Percentiles rank a stretch among this genome's conserved stretches.
Evolutionary conservation across 1,140 invertebrate genomes (phyloP).

Genomic region (Globodera rostochiensis): DNA sequence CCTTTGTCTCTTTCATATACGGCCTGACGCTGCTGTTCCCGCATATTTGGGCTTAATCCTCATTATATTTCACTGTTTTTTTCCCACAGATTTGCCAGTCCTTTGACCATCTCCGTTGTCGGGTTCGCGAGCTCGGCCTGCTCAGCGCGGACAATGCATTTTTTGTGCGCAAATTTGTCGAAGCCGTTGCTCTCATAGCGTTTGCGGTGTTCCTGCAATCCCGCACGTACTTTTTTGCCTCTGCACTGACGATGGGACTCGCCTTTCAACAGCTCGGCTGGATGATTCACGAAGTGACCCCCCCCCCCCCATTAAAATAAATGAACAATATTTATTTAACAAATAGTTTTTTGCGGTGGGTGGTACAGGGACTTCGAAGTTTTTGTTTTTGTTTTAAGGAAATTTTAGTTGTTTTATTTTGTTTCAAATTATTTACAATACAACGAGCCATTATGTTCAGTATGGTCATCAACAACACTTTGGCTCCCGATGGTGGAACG

Average conservation of each 20-base stretch:
- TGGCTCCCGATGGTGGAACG: constrained; percentile 44
- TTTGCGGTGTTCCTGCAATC: constrained; percentile 57
- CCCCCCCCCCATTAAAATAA: too few relatives aligned
- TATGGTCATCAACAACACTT: constrained; percentile 29
- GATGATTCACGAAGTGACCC: constrained; percentile 59
- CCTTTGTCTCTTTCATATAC: too few relatives aligned
- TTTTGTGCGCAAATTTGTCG: constrained; percentile 58
- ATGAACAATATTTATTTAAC: too few relatives aligned
- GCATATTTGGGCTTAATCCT: background rate
- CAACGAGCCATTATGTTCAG: background rate
- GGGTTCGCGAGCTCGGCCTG: constrained; percentile 53
- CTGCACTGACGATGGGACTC: constrained; percentile 62
- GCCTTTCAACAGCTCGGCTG: constrained; percentile 64
- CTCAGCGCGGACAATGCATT: constrained; percentile 51
- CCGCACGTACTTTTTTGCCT: constrained; percentile 50
- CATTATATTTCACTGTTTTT: background rate
- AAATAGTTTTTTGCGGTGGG: too few relatives aligned
- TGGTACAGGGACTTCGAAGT: too few relatives aligned
- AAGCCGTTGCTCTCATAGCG: constrained; percentile 51
- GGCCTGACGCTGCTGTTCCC: background rate
- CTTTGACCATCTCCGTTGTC: constrained; percentile 28
- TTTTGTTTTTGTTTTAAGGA: too few relatives aligned
- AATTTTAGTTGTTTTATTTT: too few relatives aligned
- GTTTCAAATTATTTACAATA: too few relatives aligned
- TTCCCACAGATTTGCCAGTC: constrained; percentile 16